Conservation (phyloP, 2,797 vertebrate species). For the Thalassophryne amazonica region DNA sequence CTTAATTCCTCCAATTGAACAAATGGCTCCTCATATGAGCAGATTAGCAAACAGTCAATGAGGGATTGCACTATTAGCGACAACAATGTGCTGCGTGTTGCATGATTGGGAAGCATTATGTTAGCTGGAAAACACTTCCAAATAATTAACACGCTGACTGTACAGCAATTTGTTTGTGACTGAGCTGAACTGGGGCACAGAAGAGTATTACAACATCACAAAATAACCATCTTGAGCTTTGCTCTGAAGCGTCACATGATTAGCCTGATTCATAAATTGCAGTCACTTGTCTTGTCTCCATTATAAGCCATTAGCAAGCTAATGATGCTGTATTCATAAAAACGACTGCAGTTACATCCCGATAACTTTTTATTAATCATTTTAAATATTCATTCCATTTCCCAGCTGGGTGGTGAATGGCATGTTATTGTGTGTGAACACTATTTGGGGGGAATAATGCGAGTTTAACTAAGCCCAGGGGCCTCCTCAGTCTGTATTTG, state of each 20-base stretch:
- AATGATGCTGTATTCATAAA: constrained; percentile 4
- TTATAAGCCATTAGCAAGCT: not conserved
- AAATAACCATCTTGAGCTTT: constrained; percentile 31
- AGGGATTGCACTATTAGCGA: constrained; percentile 49
- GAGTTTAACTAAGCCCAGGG: constrained; percentile 34
- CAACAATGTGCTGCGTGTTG: constrained; percentile 35
- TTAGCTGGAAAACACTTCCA: constrained; percentile 41
- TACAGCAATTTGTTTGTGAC: constrained; percentile 32
- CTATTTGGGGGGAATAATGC: constrained; percentile 28
- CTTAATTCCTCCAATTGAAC: constrained; percentile 44
- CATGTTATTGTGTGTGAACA: constrained; percentile 18
- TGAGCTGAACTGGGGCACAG: constrained; percentile 23
- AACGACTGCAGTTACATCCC: not conserved
- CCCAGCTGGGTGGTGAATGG: constrained; percentile 9
- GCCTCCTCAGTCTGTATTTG: constrained; percentile 35
- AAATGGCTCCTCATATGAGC: constrained; percentile 43
- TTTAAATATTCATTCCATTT: constrained; percentile 10
- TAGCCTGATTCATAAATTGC: not conserved
- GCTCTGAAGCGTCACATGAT: constrained; percentile 2
- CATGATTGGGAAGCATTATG: constrained; percentile 36
- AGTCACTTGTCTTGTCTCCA: constrained; percentile 3
- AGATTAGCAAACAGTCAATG: constrained; percentile 61
- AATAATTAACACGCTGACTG: constrained; percentile 49
- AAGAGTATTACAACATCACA: constrained; percentile 25
- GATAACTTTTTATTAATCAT: constrained; percentile 1